Base-by-base conservation (phyloP, 2,113 vertebrate species). In the Scalopus aquaticus region DNA sequence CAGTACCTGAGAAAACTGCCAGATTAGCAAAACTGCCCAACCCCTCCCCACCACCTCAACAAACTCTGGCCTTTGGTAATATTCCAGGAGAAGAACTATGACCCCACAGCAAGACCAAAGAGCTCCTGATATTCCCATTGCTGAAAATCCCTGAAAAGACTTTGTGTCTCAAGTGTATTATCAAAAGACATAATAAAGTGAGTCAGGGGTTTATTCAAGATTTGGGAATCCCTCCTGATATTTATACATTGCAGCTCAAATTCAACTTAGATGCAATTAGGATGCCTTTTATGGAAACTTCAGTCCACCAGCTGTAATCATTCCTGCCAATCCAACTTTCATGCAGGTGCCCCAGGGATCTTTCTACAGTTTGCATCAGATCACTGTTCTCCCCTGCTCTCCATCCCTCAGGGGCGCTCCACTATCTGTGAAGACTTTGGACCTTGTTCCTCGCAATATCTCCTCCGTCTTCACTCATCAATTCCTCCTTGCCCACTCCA, bases 11-110 rank as follows among this genome's bases (percentile, higher is more conserved):
- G 58, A 6, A 77, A 90, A 85, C 5, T 83, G 2, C 8, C 35
- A 51, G 56, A 30, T 10, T 39, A 51, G 54, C 9, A 78, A 46
- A 64, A 4, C 17, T 2, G 32, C 67, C 1, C 5, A n/a, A 19
- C 44, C 9, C 11, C 1, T 28, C 64, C n/a, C 22, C 9, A 6
- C 12, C 3, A 37, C n/a, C 35, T 2, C n/a, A 58, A n/a, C 2
- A 54, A 44, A 22, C 15, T 32, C 28, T 16, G 11, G 58, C 30
- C 13, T 74, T 92, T 1, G 16, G 30, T 17, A 69, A 15, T 1
- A 9, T 60, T 82, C 1, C 20, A 12, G 24, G 0, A 2, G 0
- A 82, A 17, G 1, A 77, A 6, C 26, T 12, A 26, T 0, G 22
- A 20, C 20, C 69, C 42, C 62, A 24, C 1, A 32, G 19, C 24